Evolutionary conservation across 2,797 vertebrate species (phyloP).

Genomic region (Paratrypauchen microcephalus): DNA sequence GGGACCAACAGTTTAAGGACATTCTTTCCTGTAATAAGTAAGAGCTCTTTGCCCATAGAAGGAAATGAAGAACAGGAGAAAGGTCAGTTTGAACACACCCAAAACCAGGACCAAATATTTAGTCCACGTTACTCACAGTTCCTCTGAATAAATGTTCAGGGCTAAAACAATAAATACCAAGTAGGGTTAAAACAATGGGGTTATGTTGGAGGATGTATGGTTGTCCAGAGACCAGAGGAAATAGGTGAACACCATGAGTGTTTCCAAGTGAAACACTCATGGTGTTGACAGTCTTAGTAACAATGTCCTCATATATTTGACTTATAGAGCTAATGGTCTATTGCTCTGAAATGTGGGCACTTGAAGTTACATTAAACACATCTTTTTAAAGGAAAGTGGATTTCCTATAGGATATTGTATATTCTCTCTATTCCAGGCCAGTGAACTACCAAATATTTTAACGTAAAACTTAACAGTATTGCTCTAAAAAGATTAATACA

Average conservation of each 20-base stretch:
- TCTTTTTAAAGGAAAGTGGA: neutral
- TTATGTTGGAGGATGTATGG: neutral
- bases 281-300: neutral
- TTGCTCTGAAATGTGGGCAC: neutral
- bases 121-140: conserved; percentile 8
- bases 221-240: conserved; percentile 1
- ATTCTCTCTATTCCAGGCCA: neutral
- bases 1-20: conserved; percentile 1
- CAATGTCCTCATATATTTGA: conserved; percentile 1
- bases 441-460: neutral
- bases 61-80: conserved; percentile 10
- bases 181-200: neutral
- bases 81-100: conserved; percentile 1
- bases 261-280: neutral
- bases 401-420: neutral
- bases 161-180: conserved; percentile 8
- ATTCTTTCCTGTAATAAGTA: conserved; percentile 4
- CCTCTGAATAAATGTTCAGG: neutral
- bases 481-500: no score
- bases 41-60: conserved; percentile 25
- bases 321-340: neutral
- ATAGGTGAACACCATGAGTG: neutral
- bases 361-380: conserved; percentile 1
- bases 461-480: neutral
- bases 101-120: conserved; percentile 37